These are phyloP conservation scores for Trinorchestia longiramus DNA, from an alignment of 1,140 invertebrate species.

Conservation along the genomic window DNA sequence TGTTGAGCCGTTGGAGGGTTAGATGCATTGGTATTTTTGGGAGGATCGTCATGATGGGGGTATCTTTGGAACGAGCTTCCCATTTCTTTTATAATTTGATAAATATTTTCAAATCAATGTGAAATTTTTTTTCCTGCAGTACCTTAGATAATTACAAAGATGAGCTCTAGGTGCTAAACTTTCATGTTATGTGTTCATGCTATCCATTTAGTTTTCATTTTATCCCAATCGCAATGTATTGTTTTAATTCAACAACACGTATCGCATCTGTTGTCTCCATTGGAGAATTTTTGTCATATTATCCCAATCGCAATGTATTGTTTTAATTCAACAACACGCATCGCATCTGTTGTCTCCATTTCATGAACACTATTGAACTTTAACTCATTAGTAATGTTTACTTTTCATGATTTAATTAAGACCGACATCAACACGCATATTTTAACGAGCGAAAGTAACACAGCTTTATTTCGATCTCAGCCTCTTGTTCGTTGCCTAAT, in stretches of 20 bases:
- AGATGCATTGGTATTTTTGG: no score
- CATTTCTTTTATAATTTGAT: no score
- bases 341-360: background rate
- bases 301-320: background rate
- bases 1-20: no score
- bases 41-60: no score
- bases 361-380: background rate
- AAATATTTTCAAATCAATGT: no score
- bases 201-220: background rate
- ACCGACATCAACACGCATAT: background rate
- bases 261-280: background rate
- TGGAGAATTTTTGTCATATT: no score
- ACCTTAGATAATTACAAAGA: no score
- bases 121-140: no score
- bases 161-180: no score
- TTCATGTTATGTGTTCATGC: no score
- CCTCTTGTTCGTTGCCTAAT: background rate
- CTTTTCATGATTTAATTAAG: background rate
- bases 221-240: background rate
- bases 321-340: background rate
- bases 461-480: background rate
- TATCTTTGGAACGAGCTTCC: no score
- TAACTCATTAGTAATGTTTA: background rate
- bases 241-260: background rate
- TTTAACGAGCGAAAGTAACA: background rate